These are phyloP conservation scores for Centropus bengalensis DNA, from an alignment of 2,113 vertebrate genomes.

Conservation along the genomic window DNA sequence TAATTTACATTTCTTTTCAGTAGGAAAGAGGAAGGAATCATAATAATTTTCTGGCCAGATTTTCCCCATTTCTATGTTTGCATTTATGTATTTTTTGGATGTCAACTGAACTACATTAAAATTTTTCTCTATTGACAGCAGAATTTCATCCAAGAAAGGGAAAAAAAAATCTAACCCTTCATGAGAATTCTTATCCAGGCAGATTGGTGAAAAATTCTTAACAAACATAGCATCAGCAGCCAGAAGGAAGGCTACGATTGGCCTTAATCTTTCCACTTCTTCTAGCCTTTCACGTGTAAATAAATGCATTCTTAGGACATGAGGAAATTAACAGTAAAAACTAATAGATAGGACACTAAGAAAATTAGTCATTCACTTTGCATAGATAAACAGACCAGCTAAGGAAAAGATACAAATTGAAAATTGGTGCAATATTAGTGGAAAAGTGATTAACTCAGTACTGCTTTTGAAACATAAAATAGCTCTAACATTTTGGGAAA, in stretches of 20 bases:
- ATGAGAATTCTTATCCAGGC: neutral
- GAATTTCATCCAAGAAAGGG: neutral
- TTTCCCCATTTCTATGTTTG: neutral
- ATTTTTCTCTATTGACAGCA: neutral
- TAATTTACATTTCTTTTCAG: neutral
- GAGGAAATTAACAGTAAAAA: neutral
- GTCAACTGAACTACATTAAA: neutral
- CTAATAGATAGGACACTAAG: neutral
- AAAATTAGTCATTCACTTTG: neutral
- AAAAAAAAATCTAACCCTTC: neutral
- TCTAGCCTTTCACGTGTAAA: neutral
- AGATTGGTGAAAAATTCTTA: neutral
- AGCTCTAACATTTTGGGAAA: neutral
- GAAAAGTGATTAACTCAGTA: neutral
- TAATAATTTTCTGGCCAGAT: neutral
- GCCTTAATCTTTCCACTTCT: neutral
- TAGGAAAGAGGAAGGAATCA: neutral
- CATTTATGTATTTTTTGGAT: neutral
- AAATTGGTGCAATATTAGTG: neutral
- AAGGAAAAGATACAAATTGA: neutral
- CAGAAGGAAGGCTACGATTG: neutral
- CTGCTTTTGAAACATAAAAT: neutral
- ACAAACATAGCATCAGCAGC: neutral
- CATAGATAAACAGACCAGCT: neutral
- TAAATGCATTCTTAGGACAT: neutral